phyloP scores from a whole-genome alignment of 2,797 vertebrate genomes.

The Xenentodon cancila region DNA sequence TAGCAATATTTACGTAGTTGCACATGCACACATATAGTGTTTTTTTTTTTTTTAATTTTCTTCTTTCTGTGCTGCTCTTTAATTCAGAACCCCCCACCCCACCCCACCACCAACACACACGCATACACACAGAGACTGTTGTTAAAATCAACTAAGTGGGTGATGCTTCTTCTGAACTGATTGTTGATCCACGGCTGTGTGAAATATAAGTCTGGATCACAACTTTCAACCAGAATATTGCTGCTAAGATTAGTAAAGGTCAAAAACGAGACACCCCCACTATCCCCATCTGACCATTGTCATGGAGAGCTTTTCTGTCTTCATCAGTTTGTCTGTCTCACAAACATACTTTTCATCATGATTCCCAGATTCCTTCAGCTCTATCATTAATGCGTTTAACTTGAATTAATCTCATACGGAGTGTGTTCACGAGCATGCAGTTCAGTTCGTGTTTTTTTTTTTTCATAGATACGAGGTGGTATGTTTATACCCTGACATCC shows the following conservation, averaged over 20 bases:
- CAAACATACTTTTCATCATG: background rate
- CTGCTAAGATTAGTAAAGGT: background rate
- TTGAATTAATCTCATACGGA: background rate
- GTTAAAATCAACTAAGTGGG: background rate
- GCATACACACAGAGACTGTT: no score
- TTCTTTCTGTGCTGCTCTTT: no score
- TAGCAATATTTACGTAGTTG: no score
- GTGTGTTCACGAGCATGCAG: background rate
- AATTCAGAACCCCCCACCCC: no score
- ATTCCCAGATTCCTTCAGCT: background rate
- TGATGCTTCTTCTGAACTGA: background rate
- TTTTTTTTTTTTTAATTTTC: no score
- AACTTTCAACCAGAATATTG: background rate
- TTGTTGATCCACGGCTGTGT: background rate
- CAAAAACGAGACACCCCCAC: background rate
- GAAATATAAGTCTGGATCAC: background rate
- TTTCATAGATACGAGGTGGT: constrained; percentile 31
- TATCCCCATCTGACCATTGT: no score
- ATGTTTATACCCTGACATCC: background rate
- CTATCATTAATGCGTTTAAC: constrained; percentile 3
- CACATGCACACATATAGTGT: no score
- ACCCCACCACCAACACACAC: no score
- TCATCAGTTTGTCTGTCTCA: background rate
- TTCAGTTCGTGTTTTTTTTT: background rate
- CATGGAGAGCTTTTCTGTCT: background rate